These are phyloP conservation scores for Melipona bicolor DNA, from an alignment of 2,888 invertebrate genomes.

Conservation along the genomic window DNA sequence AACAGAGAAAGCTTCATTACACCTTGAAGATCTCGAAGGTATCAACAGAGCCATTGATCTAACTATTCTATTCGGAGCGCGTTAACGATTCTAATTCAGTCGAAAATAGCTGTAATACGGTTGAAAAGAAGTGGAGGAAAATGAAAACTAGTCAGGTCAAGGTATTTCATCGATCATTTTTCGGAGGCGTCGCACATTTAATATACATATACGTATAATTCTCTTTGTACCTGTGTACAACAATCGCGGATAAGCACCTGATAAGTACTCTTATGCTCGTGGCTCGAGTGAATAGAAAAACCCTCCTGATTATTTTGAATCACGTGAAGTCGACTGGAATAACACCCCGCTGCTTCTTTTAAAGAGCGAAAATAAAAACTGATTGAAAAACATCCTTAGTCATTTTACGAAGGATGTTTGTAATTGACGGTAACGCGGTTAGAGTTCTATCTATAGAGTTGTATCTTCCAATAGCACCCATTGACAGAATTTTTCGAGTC, in stretches of 20 bases:
- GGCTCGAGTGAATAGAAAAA: constrained; percentile 20
- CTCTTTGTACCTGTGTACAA: neutral
- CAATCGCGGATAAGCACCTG: neutral
- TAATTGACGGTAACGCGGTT: no score
- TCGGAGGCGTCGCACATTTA: neutral
- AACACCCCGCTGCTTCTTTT: neutral
- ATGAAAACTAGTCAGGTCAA: neutral
- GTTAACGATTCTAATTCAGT: neutral
- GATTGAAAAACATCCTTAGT: no score
- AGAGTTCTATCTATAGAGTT: no score
- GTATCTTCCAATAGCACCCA: no score
- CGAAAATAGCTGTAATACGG: neutral
- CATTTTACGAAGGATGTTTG: no score
- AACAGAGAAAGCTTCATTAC: neutral
- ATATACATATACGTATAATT: neutral
- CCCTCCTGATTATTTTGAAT: constrained; percentile 9
- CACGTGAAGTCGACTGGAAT: neutral
- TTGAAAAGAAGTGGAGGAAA: neutral
- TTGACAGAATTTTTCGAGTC: neutral
- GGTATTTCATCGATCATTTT: neutral
- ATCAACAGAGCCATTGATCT: neutral
- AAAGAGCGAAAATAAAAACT: no score
- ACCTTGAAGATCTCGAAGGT: neutral
- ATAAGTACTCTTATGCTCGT: neutral
- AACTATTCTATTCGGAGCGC: neutral